A percentile compares a stretch with the other conserved stretches of the same genome.
phyloP scores from a whole-genome alignment of 1,140 invertebrate species.

The Lordiphosa collinella region DNA sequence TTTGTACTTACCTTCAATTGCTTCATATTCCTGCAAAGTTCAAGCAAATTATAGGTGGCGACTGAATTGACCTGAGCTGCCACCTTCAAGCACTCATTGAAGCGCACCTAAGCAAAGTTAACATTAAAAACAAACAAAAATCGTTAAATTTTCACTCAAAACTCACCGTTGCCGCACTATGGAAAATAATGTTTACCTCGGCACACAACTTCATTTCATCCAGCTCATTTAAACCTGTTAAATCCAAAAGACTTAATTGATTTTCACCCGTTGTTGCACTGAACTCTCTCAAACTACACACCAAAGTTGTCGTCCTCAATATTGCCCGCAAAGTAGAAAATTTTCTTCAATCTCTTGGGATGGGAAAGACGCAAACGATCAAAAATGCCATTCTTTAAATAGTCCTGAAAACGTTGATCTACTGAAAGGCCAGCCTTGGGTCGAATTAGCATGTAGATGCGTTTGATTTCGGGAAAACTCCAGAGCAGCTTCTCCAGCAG shows the following conservation, averaged over 20 bases:
- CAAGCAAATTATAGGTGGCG: conserved; percentile 82
- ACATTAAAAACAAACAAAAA: conserved; percentile 8
- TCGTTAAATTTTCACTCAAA: neutral
- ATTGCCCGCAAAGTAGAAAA: conserved; percentile 79
- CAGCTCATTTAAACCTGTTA: conserved; percentile 83
- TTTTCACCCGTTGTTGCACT: no score
- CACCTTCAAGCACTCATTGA: conserved; percentile 89
- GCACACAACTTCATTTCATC: conserved; percentile 82
- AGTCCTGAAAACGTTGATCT: conserved; percentile 60
- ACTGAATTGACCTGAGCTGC: conserved; percentile 83
- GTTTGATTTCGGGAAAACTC: conserved; percentile 84
- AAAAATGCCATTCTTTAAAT: conserved; percentile 69
- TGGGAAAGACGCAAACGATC: conserved; percentile 45
- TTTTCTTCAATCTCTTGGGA: conserved; percentile 76
- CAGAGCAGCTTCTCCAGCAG: conserved; percentile 87
- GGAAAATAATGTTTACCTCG: conserved; percentile 88
- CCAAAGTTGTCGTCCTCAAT: conserved; percentile 71
- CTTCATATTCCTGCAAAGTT: conserved; percentile 84
- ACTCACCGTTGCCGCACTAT: conserved; percentile 90
- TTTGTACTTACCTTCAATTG: conserved; percentile 83
- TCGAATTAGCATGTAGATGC: conserved; percentile 85
- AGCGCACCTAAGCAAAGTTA: conserved; percentile 78
- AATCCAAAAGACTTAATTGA: neutral
- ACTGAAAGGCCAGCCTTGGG: conserved; percentile 80
- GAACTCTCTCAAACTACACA: conserved; percentile 18